phyloP scores from a whole-genome alignment of 2,888 invertebrate species.

The Melieria picta region DNA sequence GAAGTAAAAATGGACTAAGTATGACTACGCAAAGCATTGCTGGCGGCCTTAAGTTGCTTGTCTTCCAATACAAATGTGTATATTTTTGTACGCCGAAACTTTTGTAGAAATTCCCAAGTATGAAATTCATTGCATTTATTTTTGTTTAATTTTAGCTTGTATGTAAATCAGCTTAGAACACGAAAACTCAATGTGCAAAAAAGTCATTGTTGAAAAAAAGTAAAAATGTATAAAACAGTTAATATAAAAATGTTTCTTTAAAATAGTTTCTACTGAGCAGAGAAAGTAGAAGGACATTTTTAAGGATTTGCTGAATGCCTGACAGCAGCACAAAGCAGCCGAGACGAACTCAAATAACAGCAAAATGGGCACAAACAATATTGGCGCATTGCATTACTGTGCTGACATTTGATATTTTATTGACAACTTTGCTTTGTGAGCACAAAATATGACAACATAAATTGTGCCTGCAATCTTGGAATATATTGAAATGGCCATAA shows the following conservation, averaged over 20 bases:
- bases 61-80: conserved; percentile 21
- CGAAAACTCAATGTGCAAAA: no score
- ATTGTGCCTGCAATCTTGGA: conserved; percentile 14
- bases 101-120: conserved; percentile 38
- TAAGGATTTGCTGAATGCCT: no score
- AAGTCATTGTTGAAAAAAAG: no score
- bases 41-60: conserved; percentile 12
- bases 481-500: conserved; percentile 9
- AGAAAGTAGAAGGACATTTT: no score
- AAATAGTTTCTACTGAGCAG: no score
- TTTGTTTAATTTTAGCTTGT: conserved; percentile 18
- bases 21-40: not conserved
- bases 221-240: no score
- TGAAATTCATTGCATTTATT: conserved; percentile 57
- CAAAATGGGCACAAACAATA: not conserved
- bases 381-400: conserved; percentile 13
- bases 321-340: no score
- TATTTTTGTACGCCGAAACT: conserved; percentile 29
- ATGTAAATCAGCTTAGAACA: conserved; percentile 1
- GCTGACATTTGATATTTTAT: conserved; percentile 33
- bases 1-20: conserved; percentile 67
- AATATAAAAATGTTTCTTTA: no score
- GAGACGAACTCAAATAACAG: no score
- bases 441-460: conserved; percentile 25
- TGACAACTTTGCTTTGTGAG: conserved; percentile 16